Evolutionary conservation across 2,888 invertebrate species (phyloP), one percentile per base, ranked within the genome.

Genomic region (Deilephila elpenor): DNA sequence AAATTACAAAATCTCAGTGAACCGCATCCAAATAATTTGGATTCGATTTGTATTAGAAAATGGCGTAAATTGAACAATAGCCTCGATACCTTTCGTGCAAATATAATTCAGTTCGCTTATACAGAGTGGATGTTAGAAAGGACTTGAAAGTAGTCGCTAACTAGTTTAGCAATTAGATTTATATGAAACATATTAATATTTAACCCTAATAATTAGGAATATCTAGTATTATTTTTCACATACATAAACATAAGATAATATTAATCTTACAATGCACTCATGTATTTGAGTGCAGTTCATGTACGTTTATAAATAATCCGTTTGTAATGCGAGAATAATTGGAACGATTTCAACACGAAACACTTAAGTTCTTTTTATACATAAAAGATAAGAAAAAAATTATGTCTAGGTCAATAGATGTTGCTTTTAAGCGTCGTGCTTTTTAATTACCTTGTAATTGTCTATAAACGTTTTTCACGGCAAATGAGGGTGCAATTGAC

Each of bases 401-500:
- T 78, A 75, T 71, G 75, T 75, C 71, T 77, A 67, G 75, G 72
- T 73, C 70, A 76, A 67, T 76, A 59, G 67, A 76, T 62, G 77
- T 77, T 74, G 70, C 62, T 73, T 80, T 77, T 75, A 74, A 75
- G 76, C 76, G 77, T 79, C 61, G 71, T 37, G 37, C 72, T 64
- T 64, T 44, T 78, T 77, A 77, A 78, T 78, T 74, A 76, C 77
- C 75, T 80, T 82, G 80, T 81, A 83, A 86, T 84, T 82, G 74
- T 75, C 79, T 75, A 81, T 82, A 81, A 82, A 74, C 60, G 78
- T 81, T 82, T 56, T 83, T 80, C 77, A 80, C 77, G 79, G 81
- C 80, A 80, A 86, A 84, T 80, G 76, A 74, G 67, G 19, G 75
- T 79, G 78, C 83, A 83, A 87, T 86, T 86, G 83, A 78, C 76